phyloP scores from a whole-genome alignment of 2,888 invertebrate species.

The Venusia cambrica region DNA sequence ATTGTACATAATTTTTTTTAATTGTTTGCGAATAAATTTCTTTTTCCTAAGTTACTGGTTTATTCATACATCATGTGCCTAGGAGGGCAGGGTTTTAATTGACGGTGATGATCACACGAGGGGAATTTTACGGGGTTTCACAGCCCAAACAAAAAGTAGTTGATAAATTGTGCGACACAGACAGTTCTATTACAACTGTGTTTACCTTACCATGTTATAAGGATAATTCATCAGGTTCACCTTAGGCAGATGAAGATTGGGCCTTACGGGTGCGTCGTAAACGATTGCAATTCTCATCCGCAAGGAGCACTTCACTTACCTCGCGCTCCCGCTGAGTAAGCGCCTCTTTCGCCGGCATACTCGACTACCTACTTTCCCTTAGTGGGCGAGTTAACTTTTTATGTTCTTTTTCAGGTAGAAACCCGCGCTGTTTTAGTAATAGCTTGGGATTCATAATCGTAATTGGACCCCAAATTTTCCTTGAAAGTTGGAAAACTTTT shows the following conservation, averaged over 20 bases:
- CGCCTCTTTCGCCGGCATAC: conserved; percentile 39
- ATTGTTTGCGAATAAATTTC: too few species aligned
- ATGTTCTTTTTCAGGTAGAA: conserved; percentile 37
- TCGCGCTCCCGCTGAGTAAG: conserved; percentile 52
- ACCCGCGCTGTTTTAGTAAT: conserved; percentile 29
- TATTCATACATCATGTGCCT: too few species aligned
- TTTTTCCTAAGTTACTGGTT: too few species aligned
- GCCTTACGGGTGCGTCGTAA: conserved; percentile 51
- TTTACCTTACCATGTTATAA: too few species aligned
- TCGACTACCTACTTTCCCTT: conserved; percentile 46
- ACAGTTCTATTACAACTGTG: too few species aligned
- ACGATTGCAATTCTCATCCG: conserved; percentile 37
- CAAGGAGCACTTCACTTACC: conserved; percentile 35
- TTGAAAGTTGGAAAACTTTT: conserved; percentile 20
- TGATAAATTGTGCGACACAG: too few species aligned
- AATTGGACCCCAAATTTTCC: conserved; percentile 25
- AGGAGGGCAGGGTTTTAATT: too few species aligned
- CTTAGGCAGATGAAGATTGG: conserved; percentile 49
- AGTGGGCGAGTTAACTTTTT: conserved; percentile 41
- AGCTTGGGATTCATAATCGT: conserved; percentile 32
- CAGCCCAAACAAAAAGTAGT: too few species aligned
- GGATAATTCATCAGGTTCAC: conserved; percentile 47
- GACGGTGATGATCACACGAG: too few species aligned
- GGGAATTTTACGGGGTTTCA: too few species aligned
- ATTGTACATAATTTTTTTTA: too few species aligned